Evolutionary conservation across 2,888 invertebrate species (phyloP), one percentile per base, ranked within the genome.

Genomic region (Epinotia brunnichana): DNA sequence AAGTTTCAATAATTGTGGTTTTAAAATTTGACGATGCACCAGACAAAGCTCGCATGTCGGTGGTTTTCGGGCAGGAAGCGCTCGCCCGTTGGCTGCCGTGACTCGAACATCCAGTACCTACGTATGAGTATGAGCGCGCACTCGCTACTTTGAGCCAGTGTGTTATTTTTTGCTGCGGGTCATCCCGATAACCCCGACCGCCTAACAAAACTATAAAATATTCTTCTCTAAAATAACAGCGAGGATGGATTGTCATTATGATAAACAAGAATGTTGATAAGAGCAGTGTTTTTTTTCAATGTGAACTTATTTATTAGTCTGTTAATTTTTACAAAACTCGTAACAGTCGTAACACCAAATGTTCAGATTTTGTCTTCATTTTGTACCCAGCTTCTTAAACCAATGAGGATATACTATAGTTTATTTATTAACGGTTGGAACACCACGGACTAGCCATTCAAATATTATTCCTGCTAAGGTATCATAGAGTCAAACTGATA

Each of bases 201-300:
- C 74, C 75, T 78, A 75, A 77, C 79, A 76, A 79, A 77, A 78
- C 78, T 76, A 77, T 73, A 69, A 73, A 73, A 76, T 76, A 77
- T 69, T 74, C 74, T 75, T 78, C 77, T 75, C 77, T 60, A 63
- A 48, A 69, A 73, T 69, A 74, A 71, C 74, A 73, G 62, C 73
- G 74, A 63, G 68, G 69, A 69, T 73, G 69, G 81, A 82, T 84
- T 83, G 85, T 83, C 85, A 79, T 81, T 81, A 75, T 80, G 84
- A 86, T 86, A 86, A 84, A 78, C 80, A 76, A 80, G 54, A 61
- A 82, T 84, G 54, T 81, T 78, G 77, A 82, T 84, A 83, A 83
- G 79, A 76, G 78, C 67, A 73, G 69, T 74, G 78, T 73, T 69
- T 62, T 69, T 62, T 70, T 62, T 66, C 29, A 66, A 66, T 66